Conservation (phyloP, 2,888 invertebrate genomes). For the Stenodera caucasica region DNA sequence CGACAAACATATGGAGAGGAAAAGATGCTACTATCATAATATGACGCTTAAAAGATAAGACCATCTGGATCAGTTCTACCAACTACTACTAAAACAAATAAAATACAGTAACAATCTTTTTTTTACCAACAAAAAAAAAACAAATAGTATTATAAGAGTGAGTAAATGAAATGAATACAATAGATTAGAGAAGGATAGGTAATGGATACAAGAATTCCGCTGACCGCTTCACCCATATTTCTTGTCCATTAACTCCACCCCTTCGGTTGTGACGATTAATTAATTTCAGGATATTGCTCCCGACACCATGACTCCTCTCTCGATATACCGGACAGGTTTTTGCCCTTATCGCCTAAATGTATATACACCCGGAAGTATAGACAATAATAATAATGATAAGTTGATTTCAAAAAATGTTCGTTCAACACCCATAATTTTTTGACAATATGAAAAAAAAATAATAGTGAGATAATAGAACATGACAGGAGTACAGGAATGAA, state of each 20-base stretch:
- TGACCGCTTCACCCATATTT: slow-evolving; percentile 10
- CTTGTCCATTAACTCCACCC: slow-evolving; percentile 9
- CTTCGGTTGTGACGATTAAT: background rate
- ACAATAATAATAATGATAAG: background rate
- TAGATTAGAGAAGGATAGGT: background rate
- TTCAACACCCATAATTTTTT: too few relatives aligned
- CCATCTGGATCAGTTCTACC: background rate
- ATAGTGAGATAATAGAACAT: too few relatives aligned
- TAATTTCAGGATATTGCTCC: slow-evolving; percentile 10
- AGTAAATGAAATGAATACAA: background rate
- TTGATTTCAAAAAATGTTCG: too few relatives aligned
- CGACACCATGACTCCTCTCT: background rate
- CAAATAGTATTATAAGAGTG: background rate
- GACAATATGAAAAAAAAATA: too few relatives aligned
- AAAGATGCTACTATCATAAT: background rate
- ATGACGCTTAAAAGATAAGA: background rate
- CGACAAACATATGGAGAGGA: background rate
- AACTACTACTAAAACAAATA: background rate
- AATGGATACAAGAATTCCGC: slow-evolving; percentile 5
- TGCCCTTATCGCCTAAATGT: background rate
- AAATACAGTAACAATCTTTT: background rate
- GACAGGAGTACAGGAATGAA: slow-evolving; percentile 3
- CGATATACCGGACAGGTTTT: background rate
- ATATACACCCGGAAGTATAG: background rate
- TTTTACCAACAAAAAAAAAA: background rate